A percentile compares a stretch with the other conserved stretches of the same genome.
phyloP scores from a whole-genome alignment of 2,797 vertebrate species.

The Clarias platycephalus region DNA sequence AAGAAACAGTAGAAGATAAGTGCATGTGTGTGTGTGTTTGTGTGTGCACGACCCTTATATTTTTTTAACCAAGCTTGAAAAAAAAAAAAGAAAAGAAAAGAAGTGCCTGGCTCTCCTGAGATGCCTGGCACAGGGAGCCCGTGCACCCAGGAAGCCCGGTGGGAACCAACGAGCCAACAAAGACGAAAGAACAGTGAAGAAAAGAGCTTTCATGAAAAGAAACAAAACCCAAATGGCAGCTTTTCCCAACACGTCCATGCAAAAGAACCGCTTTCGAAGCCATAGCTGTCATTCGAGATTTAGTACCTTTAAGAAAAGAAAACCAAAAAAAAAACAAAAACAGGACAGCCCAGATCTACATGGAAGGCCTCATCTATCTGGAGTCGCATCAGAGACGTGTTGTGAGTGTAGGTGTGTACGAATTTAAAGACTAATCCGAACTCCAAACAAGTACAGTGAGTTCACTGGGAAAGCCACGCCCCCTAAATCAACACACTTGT shows the following conservation, averaged over 20 bases:
- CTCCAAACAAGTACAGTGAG: not conserved
- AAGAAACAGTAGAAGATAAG: slow-evolving; percentile 18
- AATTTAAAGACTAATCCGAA: not conserved
- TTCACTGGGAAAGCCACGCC: not conserved
- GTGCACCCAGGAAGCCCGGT: slow-evolving; percentile 60
- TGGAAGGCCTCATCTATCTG: not conserved
- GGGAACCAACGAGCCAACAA: slow-evolving; percentile 55
- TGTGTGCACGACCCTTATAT: slow-evolving; percentile 46
- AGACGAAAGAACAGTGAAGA: slow-evolving; percentile 55
- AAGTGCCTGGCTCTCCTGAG: slow-evolving; percentile 50
- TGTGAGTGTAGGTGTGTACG: not conserved
- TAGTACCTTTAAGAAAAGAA: slow-evolving; percentile 2
- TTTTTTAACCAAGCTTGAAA: slow-evolving; percentile 8
- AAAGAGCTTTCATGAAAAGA: slow-evolving; percentile 49
- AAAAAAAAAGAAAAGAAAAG: not conserved
- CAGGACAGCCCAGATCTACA: not conserved
- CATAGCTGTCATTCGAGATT: slow-evolving; percentile 32
- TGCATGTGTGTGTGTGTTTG: slow-evolving; percentile 54
- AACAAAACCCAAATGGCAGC: slow-evolving; percentile 20
- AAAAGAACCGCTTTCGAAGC: slow-evolving; percentile 13
- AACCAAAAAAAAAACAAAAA: not conserved
- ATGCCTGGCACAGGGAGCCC: slow-evolving; percentile 56
- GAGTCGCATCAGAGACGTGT: not conserved
- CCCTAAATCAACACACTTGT: not conserved
- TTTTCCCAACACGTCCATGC: slow-evolving; percentile 28